phyloP scores from a whole-genome alignment of 2,113 vertebrate genomes.

The Fregetta grallaria region DNA sequence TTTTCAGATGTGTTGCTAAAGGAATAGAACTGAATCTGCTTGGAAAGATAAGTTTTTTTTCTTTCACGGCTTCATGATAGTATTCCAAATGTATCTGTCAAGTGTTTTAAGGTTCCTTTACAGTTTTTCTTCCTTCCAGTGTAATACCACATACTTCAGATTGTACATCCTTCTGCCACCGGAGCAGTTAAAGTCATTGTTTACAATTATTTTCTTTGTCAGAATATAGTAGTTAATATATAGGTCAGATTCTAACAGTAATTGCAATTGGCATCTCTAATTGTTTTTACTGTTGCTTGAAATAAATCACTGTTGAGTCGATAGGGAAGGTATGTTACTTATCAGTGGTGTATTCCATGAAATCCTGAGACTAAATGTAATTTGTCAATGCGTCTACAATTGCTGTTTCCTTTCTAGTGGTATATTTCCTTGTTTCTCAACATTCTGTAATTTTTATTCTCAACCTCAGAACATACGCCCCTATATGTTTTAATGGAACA shows the following conservation, averaged over 20 bases:
- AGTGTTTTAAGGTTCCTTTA: neutral
- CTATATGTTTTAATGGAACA: neutral
- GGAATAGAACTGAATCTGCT: neutral
- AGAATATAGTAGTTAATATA: neutral
- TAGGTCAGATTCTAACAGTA: neutral
- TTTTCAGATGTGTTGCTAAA: neutral
- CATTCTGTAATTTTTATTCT: neutral
- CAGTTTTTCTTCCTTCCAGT: neutral
- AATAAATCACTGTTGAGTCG: neutral
- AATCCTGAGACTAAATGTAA: neutral
- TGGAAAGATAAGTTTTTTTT: neutral
- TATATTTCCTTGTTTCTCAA: neutral
- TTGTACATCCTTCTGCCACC: fast-evolving
- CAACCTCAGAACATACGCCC: neutral
- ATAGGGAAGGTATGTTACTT: neutral
- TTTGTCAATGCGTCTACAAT: neutral
- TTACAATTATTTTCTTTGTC: neutral
- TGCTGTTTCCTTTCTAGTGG: neutral
- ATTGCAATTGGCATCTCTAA: neutral
- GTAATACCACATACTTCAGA: neutral
- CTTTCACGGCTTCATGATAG: neutral
- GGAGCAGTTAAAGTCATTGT: neutral
- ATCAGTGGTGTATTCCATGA: neutral
- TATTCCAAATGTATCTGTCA: neutral
- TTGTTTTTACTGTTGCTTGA: neutral